Percentiles rank a stretch among this genome's conserved stretches.
Evolutionary conservation across 2,113 vertebrate genomes (phyloP).

Genomic region (Physeter macrocephalus): DNA sequence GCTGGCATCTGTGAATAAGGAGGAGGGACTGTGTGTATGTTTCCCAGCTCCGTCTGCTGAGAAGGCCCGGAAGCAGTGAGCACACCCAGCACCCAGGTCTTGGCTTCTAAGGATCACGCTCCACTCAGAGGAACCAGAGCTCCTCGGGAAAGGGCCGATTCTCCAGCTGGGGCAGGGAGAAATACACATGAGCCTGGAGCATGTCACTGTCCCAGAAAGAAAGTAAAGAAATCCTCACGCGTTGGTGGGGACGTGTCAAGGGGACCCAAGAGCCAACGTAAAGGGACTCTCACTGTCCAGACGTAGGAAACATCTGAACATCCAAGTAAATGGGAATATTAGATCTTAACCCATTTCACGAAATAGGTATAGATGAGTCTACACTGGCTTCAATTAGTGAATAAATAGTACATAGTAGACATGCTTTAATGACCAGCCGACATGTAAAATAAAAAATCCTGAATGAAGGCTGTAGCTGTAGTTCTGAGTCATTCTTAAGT

Average conservation of each 20-base stretch:
- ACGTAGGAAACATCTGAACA: neutral
- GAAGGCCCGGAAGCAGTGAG: neutral
- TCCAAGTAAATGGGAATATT: neutral
- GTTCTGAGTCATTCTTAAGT: neutral
- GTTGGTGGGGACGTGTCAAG: accelerated
- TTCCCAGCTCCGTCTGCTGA: neutral
- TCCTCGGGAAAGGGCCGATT: neutral
- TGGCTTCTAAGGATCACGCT: neutral
- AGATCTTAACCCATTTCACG: neutral
- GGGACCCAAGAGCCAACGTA: accelerated
- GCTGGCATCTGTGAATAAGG: accelerated
- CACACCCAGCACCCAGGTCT: accelerated
- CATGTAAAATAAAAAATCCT: neutral
- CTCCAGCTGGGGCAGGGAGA: neutral
- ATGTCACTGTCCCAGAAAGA: neutral
- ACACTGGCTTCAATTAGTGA: neutral
- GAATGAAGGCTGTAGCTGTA: neutral
- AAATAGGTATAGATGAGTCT: neutral
- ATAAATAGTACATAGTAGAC: accelerated
- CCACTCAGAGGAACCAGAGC: neutral
- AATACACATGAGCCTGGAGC: accelerated
- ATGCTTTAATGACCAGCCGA: neutral
- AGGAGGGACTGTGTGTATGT: accelerated
- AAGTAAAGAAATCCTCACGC: neutral
- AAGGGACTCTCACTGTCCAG: neutral